phyloP scores from a whole-genome alignment of 2,888 invertebrate species.

The Aproaerema taeniolella region DNA sequence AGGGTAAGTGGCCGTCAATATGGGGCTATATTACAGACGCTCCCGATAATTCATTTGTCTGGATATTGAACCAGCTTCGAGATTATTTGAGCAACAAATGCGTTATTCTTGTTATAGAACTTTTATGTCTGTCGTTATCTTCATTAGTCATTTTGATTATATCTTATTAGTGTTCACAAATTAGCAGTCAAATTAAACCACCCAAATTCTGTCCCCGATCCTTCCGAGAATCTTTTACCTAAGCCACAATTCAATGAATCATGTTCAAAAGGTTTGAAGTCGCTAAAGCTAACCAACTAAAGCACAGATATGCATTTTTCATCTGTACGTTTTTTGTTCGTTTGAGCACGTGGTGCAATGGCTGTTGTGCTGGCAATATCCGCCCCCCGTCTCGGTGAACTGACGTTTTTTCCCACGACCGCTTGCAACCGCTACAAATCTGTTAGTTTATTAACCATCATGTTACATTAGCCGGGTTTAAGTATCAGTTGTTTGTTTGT shows the following conservation, averaged over 20 bases:
- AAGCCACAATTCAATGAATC: too few species aligned
- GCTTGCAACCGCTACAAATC: constrained; percentile 52
- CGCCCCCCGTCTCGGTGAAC: constrained; percentile 54
- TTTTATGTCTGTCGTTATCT: too few species aligned
- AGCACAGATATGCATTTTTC: not conserved
- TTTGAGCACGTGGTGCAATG: constrained; percentile 51
- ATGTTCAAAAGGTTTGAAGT: too few species aligned
- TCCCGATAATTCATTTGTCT: constrained; percentile 63
- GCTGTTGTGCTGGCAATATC: constrained; percentile 48
- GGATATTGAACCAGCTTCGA: constrained; percentile 26
- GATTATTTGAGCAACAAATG: constrained; percentile 7
- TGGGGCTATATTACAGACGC: constrained; percentile 67
- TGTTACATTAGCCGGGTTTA: constrained; percentile 10
- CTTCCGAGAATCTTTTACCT: too few species aligned
- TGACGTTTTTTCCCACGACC: constrained; percentile 68
- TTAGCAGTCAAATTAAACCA: too few species aligned
- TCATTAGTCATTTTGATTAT: too few species aligned
- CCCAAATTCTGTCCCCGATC: too few species aligned
- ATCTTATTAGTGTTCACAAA: too few species aligned
- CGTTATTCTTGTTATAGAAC: too few species aligned
- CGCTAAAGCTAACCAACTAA: too few species aligned
- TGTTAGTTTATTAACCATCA: constrained; percentile 28
- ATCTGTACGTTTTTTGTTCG: constrained; percentile 7
- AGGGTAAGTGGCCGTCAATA: constrained; percentile 75
- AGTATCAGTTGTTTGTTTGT: constrained; percentile 5